These are phyloP conservation scores for Apostichopus parvimensis DNA, from an alignment of 35 echinoderm and acorn worm species.

Conservation along the genomic window DNA sequence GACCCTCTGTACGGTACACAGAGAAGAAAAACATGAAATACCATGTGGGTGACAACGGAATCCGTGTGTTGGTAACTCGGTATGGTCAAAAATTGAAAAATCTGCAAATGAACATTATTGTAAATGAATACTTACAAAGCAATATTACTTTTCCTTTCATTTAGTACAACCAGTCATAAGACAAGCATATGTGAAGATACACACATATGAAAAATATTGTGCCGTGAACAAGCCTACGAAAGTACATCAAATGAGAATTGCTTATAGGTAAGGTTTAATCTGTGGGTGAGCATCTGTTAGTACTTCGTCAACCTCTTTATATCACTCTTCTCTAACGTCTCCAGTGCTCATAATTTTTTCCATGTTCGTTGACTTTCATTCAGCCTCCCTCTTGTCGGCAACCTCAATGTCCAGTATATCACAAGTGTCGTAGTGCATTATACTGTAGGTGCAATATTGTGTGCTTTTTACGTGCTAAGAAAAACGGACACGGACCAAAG, in stretches of 20 bases:
- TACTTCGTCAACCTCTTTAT: slow-evolving; percentile 41
- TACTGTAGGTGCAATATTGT: slow-evolving; percentile 66
- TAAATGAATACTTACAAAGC: too few relatives aligned
- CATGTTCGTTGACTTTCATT: slow-evolving; percentile 43
- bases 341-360: slow-evolving; percentile 20
- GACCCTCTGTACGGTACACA: neutral
- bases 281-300: too few relatives aligned
- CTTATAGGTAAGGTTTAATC: slow-evolving; percentile 64
- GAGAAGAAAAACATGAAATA: too few relatives aligned
- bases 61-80: too few relatives aligned
- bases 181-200: too few relatives aligned
- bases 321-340: neutral
- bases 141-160: too few relatives aligned
- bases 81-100: too few relatives aligned
- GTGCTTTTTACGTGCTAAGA: too few relatives aligned
- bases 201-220: neutral
- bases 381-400: slow-evolving; percentile 42
- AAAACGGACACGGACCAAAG: too few relatives aligned
- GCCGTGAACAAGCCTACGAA: neutral
- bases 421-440: slow-evolving; percentile 35
- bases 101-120: too few relatives aligned
- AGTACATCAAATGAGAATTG: neutral
- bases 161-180: too few relatives aligned
- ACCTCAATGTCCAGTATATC: slow-evolving; percentile 47
- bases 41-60: too few relatives aligned